Evolutionary conservation across 2,113 vertebrate species (phyloP), one percentile per base, ranked within the genome.

Genomic region (Tapirus terrestris): DNA sequence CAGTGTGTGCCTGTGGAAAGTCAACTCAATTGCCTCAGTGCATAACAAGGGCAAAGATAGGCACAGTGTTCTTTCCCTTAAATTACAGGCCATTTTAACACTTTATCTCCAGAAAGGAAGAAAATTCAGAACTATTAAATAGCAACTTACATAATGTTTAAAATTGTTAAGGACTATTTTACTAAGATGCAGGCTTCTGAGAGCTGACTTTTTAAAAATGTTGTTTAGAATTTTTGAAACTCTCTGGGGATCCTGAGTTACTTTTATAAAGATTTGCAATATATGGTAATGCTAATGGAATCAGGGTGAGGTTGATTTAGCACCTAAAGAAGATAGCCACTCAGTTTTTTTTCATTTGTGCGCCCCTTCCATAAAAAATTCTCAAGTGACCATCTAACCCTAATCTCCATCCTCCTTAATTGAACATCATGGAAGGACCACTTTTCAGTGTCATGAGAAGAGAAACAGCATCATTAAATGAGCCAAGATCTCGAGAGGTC

Each of bases 1-100:
- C 79, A 96, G 56, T 95, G 21, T 83, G 53, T 87, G 58, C 70
- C 95, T 6, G 5, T 53, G 31, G 75, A 97, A 98, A 96, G 51
- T 96, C 76, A 89, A 23, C 86, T 94, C 95, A 72, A 27, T 92
- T 85, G 75, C 72, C 89, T 97, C 79, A 93, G 45, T 96, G 68
- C 63, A 83, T 97, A 96, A 96, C 70, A 96, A 97, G 92, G 6
- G 6, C 76, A 95, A 93, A 97, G 84, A 90, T 33, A 51, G 53
- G 51, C 95, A 96, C 61, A 82, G 13, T 75, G 51, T 91, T 45
- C 67, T 87, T 90, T 91, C 73, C 39, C 65, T 91, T 93, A 79
- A 97, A 96, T 96, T 97, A 96, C 29, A 98, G n/a, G 51, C 5
- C 77, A 89, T 95, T 96, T 96, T 95, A 95, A 94, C 83, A 96